phyloP scores from a whole-genome alignment of 2,797 vertebrate genomes.

The Anguilla obscura region DNA sequence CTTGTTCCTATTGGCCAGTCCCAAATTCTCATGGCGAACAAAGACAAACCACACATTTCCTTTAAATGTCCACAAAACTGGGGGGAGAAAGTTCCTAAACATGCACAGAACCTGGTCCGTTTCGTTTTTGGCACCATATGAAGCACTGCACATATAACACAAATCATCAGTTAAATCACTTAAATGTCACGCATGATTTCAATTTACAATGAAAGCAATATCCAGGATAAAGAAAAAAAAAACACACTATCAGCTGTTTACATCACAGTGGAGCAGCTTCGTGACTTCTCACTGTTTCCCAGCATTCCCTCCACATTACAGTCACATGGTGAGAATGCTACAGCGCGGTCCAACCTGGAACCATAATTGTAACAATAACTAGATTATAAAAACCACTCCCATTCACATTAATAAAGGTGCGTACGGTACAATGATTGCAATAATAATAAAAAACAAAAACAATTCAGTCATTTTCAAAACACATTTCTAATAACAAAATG shows the following conservation, averaged over 20 bases:
- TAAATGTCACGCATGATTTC: not conserved
- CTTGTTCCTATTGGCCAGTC: not conserved
- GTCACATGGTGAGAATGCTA: not conserved
- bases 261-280: not conserved
- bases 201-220: slow-evolving; percentile 29
- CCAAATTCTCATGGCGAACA: not conserved
- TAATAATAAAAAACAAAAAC: not conserved
- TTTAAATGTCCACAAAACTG: not conserved
- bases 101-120: not conserved
- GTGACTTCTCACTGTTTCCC: not conserved
- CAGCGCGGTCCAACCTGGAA: not conserved
- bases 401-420: not conserved
- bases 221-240: slow-evolving; percentile 14
- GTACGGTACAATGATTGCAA: not conserved
- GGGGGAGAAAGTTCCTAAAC: not conserved
- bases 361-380: slow-evolving; percentile 5
- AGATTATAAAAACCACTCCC: not conserved
- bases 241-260: not conserved
- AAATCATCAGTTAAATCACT: not conserved
- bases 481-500: not conserved
- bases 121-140: slow-evolving; percentile 28
- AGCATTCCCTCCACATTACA: not conserved
- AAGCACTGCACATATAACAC: slow-evolving; percentile 19
- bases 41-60: not conserved
- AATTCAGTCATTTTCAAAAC: not conserved